A percentile compares a stretch with the other conserved stretches of the same genome.
phyloP scores from a whole-genome alignment of 1,140 invertebrate species.

The Babylonia areolata region DNA sequence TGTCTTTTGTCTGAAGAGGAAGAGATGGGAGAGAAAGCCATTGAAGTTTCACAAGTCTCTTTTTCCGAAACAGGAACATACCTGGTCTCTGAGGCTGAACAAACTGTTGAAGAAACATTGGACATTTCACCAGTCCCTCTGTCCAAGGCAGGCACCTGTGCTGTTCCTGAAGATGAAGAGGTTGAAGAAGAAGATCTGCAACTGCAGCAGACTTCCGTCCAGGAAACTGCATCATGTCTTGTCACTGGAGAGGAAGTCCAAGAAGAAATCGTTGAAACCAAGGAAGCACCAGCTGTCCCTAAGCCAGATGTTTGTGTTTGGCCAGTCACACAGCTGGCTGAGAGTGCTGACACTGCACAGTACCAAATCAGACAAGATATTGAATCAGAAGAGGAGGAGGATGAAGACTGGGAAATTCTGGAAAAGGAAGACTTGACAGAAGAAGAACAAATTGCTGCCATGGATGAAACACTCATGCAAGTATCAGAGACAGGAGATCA shows the following conservation, averaged over 20 bases:
- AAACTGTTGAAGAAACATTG: slow-evolving; percentile 5
- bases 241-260: slow-evolving; percentile 6
- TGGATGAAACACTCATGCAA: slow-evolving; percentile 37
- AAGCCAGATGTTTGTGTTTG: background rate
- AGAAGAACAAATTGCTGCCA: slow-evolving; percentile 40
- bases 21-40: background rate
- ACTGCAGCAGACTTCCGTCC: background rate
- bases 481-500: background rate
- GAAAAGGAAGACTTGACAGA: slow-evolving; percentile 56
- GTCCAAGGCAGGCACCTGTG: slow-evolving; percentile 15
- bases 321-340: slow-evolving; percentile 42
- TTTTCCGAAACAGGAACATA: background rate
- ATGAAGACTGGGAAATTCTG: slow-evolving; percentile 71
- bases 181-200: slow-evolving; percentile 29
- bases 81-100: slow-evolving; percentile 34
- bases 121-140: background rate
- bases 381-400: slow-evolving; percentile 55
- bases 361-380: slow-evolving; percentile 41
- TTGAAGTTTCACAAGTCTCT: background rate
- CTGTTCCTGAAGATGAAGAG: slow-evolving; percentile 28
- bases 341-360: background rate
- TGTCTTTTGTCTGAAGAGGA: slow-evolving; percentile 5
- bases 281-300: slow-evolving; percentile 11
- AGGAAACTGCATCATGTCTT: background rate
- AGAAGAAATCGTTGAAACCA: slow-evolving; percentile 31